phyloP scores from a whole-genome alignment of 2,113 vertebrate genomes.

The Cygnus atratus region DNA sequence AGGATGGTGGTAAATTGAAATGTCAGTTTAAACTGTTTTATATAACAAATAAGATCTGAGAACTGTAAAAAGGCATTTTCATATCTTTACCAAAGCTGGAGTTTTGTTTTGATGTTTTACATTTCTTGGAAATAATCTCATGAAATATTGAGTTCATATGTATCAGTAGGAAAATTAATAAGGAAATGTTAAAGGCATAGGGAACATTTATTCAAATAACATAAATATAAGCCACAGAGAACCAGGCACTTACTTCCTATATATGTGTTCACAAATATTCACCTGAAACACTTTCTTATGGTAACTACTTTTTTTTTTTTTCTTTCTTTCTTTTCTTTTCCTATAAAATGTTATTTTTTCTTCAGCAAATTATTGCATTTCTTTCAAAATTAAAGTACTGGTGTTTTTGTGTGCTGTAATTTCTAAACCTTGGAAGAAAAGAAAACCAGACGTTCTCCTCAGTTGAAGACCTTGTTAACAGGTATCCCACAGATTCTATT shows the following conservation, averaged over 20 bases:
- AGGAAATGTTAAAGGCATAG: background rate
- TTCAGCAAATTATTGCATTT: background rate
- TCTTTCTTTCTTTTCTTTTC: too few relatives aligned
- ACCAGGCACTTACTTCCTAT: background rate
- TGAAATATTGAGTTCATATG: background rate
- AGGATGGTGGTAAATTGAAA: background rate
- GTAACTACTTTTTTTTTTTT: background rate
- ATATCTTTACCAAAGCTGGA: background rate
- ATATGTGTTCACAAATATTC: background rate
- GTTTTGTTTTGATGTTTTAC: background rate
- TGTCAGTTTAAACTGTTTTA: background rate
- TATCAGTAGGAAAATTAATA: background rate
- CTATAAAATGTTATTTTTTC: background rate
- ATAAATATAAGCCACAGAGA: background rate
- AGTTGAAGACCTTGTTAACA: constrained; percentile 52
- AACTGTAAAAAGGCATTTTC: background rate
- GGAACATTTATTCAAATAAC: background rate
- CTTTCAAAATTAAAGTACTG: background rate
- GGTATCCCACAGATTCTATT: constrained; percentile 28
- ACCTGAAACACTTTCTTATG: background rate
- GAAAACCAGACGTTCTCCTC: background rate
- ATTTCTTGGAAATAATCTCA: background rate
- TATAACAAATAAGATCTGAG: background rate
- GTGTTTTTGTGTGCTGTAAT: background rate
- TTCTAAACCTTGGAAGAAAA: constrained; percentile 16